Percentiles rank a stretch among this genome's conserved stretches.
Evolutionary conservation across 1,140 invertebrate genomes (phyloP).

Genomic region (Heliconius hewitsoni): DNA sequence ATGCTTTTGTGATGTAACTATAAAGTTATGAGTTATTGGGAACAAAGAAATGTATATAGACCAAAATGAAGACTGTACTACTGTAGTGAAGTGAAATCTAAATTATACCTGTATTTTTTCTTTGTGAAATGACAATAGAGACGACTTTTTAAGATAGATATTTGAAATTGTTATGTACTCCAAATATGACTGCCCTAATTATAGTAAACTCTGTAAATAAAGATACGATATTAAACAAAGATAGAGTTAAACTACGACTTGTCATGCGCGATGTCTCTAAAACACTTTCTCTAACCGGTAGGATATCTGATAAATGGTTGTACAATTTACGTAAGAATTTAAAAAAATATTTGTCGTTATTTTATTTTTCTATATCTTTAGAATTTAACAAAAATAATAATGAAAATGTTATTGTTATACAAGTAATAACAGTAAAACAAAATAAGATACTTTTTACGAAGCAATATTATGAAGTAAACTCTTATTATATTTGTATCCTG

Average conservation of each 20-base stretch:
- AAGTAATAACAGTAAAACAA: too few species aligned
- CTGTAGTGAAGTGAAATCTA: slow-evolving; percentile 1
- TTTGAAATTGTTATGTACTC: not conserved
- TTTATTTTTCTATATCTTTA: not conserved
- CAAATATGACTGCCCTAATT: not conserved
- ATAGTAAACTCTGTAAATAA: not conserved
- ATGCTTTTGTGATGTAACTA: slow-evolving; percentile 8
- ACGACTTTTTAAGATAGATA: not conserved
- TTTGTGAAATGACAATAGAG: not conserved
- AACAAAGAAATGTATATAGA: not conserved
- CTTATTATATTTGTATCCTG: not conserved
- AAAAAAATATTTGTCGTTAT: not conserved
- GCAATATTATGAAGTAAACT: not conserved
- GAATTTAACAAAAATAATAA: too few species aligned
- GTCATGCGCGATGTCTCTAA: slow-evolving; percentile 18
- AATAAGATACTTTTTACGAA: not conserved
- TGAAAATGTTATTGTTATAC: too few species aligned
- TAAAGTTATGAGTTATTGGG: not conserved
- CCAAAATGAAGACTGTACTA: not conserved
- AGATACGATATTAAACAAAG: not conserved
- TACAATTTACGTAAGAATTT: slow-evolving; percentile 2
- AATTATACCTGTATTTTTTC: not conserved
- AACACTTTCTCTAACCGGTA: slow-evolving; percentile 32
- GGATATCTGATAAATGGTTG: not conserved
- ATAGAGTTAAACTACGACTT: slow-evolving; percentile 27